Base-by-base conservation (phyloP, 1,140 invertebrate species). In the Drusus annulatus region DNA sequence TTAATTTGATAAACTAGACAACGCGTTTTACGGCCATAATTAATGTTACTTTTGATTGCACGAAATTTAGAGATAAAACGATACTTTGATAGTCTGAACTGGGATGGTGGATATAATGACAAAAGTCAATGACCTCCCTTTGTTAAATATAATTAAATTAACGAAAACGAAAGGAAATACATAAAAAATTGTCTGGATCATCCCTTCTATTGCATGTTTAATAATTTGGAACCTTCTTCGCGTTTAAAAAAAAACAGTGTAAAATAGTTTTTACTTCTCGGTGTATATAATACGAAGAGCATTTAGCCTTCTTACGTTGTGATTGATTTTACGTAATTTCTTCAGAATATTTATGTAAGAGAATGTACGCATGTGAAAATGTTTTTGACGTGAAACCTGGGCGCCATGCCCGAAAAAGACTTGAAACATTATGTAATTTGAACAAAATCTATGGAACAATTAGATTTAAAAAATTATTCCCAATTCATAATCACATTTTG, bases 301-400 rank as follows among this genome's bases (percentile, higher is more conserved):
- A 75, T 80, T 80, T 80, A 13, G 82, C 82, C 81, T 83, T 83
- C 82, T 81, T 83, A 79, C 80, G 82, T 83, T 83, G 82, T 83
- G 82, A 80, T 83, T 81, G 79, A 80, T 83, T 83, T 83, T 78
- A 83, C 56, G 78, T 80, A 83, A 80, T 74, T 80, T 36, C 54
- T 58, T 75, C 52, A 75, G 17, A 56, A 75, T 75, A 21, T 73
- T 68, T 31, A 68, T 45, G n/a, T 17, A 68, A 52, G 4, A 13
- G n/a, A 7, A 50, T 19, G 28, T 45, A 19, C n/a, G n/a, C n/a
- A n/a, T 69, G 65, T 21, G 36, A 50, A 50, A 69, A 51, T 69
- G 36, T 73, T 81, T 81, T 80, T 54, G 19, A 28, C 51, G 36
- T 45, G 25, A 63, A 10, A n/a, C 21, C 16, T 63, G 16, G 21